Base-by-base conservation (phyloP, 2,888 invertebrate species). In the Autographa pulchrina region DNA sequence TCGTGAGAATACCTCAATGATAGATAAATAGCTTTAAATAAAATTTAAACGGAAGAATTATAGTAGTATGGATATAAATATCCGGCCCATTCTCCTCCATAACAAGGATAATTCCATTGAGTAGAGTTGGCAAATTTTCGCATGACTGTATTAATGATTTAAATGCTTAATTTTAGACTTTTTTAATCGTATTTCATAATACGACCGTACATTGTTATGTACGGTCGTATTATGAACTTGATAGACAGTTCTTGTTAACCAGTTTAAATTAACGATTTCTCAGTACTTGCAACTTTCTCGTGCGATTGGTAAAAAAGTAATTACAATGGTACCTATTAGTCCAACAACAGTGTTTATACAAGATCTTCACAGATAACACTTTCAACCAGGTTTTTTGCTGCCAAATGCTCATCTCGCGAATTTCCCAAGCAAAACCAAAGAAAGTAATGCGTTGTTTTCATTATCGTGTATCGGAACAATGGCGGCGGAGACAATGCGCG, bases 361-460 rank as follows among this genome's bases (percentile, higher is more conserved):
- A 70, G 75, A 65, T 65, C 72, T 66, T 54, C 59, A 25, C 61
- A 64, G 65, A 59, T 72, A 78, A 62, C 77, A 78, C 78, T 78
- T 80, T 78, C 78, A 18, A 77, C 59, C 64, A 16, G 25, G 54
- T 63, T 84, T 82, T 83, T 85, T 85, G 70, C 70, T 48, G 25
- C 63, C 70, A 72, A 81, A 76, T 76, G 71, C 68, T 81, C 68
- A 74, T 82, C 80, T 73, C 78, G 78, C 81, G 82, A 86, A 85
- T 88, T 89, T 86, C 85, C 83, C 83, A 81, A 78, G 72, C 82
- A 81, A 85, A 85, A 86, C 81, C 83, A 77, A 89, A 82, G 90
- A 90, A 90, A 90, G 90, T 88, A 84, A 86, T 73, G 60, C 80
- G 78, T 80, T 86, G 86, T 87, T 86, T 86, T 84, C 85, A 87